Evolutionary conservation across 2,888 invertebrate genomes (phyloP).

Genomic region (Congeria kusceri): DNA sequence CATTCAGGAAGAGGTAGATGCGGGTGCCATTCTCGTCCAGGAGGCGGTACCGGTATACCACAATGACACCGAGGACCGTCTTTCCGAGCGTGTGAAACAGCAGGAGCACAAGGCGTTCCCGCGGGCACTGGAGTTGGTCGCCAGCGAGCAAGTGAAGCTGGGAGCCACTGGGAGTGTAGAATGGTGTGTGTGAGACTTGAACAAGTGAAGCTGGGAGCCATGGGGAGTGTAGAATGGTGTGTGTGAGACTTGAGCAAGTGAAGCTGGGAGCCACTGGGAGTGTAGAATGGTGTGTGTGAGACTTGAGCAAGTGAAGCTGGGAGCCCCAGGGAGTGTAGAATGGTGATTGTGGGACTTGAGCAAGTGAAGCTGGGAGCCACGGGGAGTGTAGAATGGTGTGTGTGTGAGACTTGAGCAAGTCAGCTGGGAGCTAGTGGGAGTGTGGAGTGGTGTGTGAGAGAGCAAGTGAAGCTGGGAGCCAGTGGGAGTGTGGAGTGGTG

Average conservation of each 20-base stretch:
- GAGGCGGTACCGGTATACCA: slow-evolving; percentile 92
- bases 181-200: slow-evolving; percentile 72
- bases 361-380: too few species aligned
- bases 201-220: slow-evolving; percentile 69
- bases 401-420: too few species aligned
- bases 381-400: too few species aligned
- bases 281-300: slow-evolving; percentile 68
- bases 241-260: too few species aligned
- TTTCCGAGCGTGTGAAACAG: slow-evolving; percentile 88
- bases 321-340: too few species aligned
- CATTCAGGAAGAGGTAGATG: slow-evolving; percentile 93
- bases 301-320: too few species aligned
- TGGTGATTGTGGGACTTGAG: too few species aligned
- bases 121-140: slow-evolving; percentile 91
- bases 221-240: too few species aligned
- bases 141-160: slow-evolving; percentile 84
- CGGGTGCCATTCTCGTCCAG: slow-evolving; percentile 95
- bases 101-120: slow-evolving; percentile 94
- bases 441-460: too few species aligned
- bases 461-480: too few species aligned
- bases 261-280: slow-evolving; percentile 67
- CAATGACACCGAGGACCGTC: slow-evolving; percentile 90
- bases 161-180: slow-evolving; percentile 68
- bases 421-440: too few species aligned
- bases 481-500: too few species aligned